phyloP scores from a whole-genome alignment of 1,140 invertebrate genomes.

The Bombus pyrosoma region DNA sequence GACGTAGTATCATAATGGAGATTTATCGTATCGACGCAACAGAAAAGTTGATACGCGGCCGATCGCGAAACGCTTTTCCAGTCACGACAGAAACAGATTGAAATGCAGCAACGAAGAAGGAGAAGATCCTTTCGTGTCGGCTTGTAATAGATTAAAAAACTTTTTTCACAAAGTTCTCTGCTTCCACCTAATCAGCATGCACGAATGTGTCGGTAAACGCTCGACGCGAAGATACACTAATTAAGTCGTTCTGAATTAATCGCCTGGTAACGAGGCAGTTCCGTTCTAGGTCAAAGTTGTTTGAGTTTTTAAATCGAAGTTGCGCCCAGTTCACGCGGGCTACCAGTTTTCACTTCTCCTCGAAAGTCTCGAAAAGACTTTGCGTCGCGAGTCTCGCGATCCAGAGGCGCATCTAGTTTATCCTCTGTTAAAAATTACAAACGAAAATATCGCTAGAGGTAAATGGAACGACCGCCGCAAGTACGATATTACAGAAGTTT shows the following conservation, averaged over 20 bases:
- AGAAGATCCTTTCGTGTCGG: neutral
- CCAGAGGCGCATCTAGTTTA: neutral
- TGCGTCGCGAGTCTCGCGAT: neutral
- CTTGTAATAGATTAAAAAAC: conserved; percentile 40
- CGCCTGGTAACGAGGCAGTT: conserved; percentile 45
- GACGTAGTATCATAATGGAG: conserved; percentile 17
- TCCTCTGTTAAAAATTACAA: neutral
- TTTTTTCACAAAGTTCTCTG: conserved; percentile 40
- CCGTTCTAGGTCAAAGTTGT: conserved; percentile 59
- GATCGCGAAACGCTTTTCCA: neutral
- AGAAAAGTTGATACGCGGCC: neutral
- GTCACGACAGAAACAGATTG: neutral
- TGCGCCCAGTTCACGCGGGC: neutral
- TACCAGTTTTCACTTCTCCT: neutral
- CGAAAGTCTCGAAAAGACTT: neutral
- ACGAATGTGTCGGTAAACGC: conserved; percentile 17
- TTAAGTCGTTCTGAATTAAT: conserved; percentile 59
- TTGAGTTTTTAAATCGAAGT: conserved; percentile 59
- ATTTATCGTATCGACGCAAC: conserved; percentile 15
- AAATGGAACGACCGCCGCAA: neutral
- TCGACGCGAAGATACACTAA: conserved; percentile 50
- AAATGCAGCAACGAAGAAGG: neutral
- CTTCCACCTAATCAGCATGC: conserved; percentile 34
- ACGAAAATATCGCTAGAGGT: neutral
- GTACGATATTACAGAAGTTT: neutral